phyloP scores from a whole-genome alignment of 2,113 vertebrate species.

The Oncorhynchus clarkii region DNA sequence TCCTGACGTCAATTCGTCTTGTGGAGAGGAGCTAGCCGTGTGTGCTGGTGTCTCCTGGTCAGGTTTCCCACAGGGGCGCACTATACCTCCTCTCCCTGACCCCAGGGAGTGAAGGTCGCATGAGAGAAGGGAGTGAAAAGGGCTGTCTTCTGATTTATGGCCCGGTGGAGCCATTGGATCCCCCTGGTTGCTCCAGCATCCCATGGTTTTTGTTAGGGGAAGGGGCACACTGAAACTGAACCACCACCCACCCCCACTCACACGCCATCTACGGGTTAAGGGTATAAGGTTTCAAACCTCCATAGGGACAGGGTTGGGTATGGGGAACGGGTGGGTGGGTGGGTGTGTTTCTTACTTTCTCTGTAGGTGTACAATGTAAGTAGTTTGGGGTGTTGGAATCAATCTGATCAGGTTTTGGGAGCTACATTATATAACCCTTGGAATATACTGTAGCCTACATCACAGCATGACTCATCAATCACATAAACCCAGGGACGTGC shows the following conservation, averaged over 20 bases:
- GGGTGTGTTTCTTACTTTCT: neutral
- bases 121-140: slow-evolving; percentile 68
- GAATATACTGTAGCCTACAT: neutral
- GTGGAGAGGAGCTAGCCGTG: slow-evolving; percentile 42
- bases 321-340: slow-evolving; percentile 2
- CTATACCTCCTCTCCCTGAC: slow-evolving; percentile 3
- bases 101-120: slow-evolving; percentile 58
- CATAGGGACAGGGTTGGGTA: neutral
- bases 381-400: neutral
- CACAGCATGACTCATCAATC: neutral
- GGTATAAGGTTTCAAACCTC: slow-evolving; percentile 29
- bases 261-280: slow-evolving; percentile 39
- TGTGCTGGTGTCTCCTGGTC: slow-evolving; percentile 35
- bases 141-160: slow-evolving; percentile 73
- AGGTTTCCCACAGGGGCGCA: slow-evolving; percentile 55
- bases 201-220: slow-evolving; percentile 56
- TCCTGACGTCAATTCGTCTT: slow-evolving; percentile 54
- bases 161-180: slow-evolving; percentile 60
- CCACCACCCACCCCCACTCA: neutral
- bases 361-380: too few relatives aligned
- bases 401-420: slow-evolving; percentile 21
- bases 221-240: slow-evolving; percentile 23
- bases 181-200: slow-evolving; percentile 32
- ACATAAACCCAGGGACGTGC: neutral
- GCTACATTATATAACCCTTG: neutral